A percentile compares a stretch with the other conserved stretches of the same genome.
These are phyloP conservation scores for Chloroclystis v-ata DNA, from an alignment of 2,888 invertebrate genomes.

Conservation along the genomic window DNA sequence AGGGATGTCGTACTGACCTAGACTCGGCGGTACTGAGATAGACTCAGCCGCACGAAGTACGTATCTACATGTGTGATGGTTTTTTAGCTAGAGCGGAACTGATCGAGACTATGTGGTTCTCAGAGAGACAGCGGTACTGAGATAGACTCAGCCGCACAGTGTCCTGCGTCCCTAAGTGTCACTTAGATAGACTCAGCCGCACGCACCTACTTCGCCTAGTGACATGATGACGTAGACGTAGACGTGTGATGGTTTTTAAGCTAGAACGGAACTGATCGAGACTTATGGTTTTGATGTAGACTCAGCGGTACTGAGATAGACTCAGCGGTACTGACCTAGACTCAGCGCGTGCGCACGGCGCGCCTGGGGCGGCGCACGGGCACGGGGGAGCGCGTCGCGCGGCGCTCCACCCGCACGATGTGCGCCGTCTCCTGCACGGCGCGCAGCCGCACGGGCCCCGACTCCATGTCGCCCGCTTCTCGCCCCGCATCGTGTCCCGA, in stretches of 20 bases:
- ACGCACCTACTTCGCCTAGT: too few species aligned
- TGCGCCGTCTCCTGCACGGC: conserved; percentile 12
- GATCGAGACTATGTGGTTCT: not conserved
- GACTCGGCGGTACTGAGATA: too few species aligned
- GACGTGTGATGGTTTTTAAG: too few species aligned
- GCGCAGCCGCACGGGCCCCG: conserved; percentile 20
- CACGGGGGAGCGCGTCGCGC: conserved; percentile 22
- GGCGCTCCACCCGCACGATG: conserved; percentile 46
- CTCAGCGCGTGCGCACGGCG: conserved; percentile 41
- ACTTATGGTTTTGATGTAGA: too few species aligned
- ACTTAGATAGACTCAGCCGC: not conserved
- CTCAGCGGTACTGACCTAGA: conserved; percentile 46
- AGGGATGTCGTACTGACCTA: too few species aligned
- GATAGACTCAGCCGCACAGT: conserved; percentile 56
- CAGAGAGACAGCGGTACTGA: conserved; percentile 18
- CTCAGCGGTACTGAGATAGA: not conserved
- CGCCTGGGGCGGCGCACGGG: conserved; percentile 38
- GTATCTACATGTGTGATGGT: too few species aligned
- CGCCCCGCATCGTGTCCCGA: conserved; percentile 43
- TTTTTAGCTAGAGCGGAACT: too few species aligned
- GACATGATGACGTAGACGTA: too few species aligned
- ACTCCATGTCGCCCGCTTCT: conserved; percentile 21
- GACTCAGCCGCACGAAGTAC: too few species aligned
- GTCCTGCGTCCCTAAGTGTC: not conserved
- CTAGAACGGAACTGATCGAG: too few species aligned